These are phyloP conservation scores for Acipenser oxyrinchus DNA, from an alignment of 2,797 vertebrate species.

Conservation along the genomic window DNA sequence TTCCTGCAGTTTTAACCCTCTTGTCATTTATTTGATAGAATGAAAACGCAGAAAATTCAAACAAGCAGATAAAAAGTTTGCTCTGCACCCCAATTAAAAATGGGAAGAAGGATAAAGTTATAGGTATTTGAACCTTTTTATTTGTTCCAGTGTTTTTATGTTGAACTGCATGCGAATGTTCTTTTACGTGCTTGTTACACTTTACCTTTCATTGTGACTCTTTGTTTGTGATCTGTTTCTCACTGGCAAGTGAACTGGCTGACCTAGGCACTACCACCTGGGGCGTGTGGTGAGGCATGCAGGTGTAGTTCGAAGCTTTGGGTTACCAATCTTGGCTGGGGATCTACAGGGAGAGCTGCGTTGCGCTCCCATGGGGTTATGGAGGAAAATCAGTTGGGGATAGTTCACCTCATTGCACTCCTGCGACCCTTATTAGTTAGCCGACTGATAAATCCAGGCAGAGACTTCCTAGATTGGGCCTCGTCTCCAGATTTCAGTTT, in stretches of 20 bases:
- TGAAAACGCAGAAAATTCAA: conserved; percentile 64
- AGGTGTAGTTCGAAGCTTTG: too few species aligned
- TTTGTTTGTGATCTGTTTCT: neutral
- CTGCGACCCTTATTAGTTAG: too few species aligned
- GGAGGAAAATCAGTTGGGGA: too few species aligned
- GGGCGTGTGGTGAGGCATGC: too few species aligned
- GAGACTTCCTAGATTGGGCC: too few species aligned
- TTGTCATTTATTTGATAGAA: conserved; percentile 51
- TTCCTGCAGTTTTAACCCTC: neutral
- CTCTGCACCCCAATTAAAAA: conserved; percentile 92
- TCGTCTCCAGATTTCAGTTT: too few species aligned
- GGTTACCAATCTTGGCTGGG: too few species aligned
- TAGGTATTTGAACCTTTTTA: conserved; percentile 60
- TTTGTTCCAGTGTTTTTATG: neutral
- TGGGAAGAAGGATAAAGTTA: conserved; percentile 95
- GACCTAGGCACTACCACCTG: too few species aligned
- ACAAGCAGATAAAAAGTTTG: conserved; percentile 72
- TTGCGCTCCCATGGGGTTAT: too few species aligned
- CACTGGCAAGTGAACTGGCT: neutral
- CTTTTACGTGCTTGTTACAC: neutral
- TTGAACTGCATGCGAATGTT: neutral
- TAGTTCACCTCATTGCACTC: too few species aligned
- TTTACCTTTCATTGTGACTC: neutral
- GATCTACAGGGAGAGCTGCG: too few species aligned
- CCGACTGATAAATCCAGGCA: too few species aligned